These are phyloP conservation scores for Enteromius fasciolatus DNA, from an alignment of 2,797 vertebrate species.

Conservation along the genomic window DNA sequence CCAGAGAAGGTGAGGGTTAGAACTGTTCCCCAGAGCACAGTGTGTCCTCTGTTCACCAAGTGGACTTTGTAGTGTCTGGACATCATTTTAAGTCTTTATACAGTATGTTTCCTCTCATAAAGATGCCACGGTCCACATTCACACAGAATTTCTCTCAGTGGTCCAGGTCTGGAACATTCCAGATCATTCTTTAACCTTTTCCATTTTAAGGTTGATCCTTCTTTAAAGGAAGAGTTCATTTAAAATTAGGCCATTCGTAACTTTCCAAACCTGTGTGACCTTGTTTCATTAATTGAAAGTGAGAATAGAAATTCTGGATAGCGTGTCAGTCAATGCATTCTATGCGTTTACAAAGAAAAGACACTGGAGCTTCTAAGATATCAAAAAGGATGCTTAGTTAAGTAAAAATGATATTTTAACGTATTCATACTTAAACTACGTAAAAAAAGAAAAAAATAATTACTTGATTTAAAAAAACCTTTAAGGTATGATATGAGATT, in stretches of 20 bases:
- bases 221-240: neutral
- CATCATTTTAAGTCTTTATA: conserved; percentile 57
- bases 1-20: conserved; percentile 60
- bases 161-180: conserved; percentile 31
- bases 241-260: neutral
- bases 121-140: neutral
- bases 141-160: conserved; percentile 15
- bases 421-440: neutral
- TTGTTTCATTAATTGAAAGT: neutral
- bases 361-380: neutral
- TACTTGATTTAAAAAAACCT: neutral
- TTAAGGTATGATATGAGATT: neutral
- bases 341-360: neutral
- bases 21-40: conserved; percentile 70
- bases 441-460: neutral
- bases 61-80: conserved; percentile 67
- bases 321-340: neutral
- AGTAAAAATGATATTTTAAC: neutral
- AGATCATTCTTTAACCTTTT: conserved; percentile 9
- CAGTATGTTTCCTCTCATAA: conserved; percentile 43
- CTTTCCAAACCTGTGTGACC: conserved; percentile 2
- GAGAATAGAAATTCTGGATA: neutral
- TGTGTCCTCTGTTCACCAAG: conserved; percentile 68
- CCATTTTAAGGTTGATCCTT: neutral
- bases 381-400: too few species aligned